phyloP scores from a whole-genome alignment of 2,888 invertebrate genomes.

The Ophion ellenae region DNA sequence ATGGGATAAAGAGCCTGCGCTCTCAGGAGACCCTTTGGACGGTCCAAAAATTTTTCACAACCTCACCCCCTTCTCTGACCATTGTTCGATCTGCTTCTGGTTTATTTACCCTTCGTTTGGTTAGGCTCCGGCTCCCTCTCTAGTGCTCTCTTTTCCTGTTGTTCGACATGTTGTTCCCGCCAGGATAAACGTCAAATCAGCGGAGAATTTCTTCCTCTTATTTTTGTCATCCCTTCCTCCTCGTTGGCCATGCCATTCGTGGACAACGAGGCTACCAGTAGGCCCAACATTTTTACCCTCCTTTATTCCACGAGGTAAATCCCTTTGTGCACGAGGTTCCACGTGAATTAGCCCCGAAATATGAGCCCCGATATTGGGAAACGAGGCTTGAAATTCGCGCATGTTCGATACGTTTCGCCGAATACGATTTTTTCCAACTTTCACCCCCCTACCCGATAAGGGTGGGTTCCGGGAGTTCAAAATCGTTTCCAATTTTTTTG shows the following conservation, averaged over 20 bases:
- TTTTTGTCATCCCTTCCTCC: constrained; percentile 11
- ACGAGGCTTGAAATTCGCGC: no score
- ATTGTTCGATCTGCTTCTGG: not conserved
- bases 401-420: no score
- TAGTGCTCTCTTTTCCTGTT: constrained; percentile 8
- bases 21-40: constrained; percentile 21
- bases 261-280: not conserved
- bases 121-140: not conserved
- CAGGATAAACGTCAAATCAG: constrained; percentile 58
- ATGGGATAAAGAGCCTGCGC: constrained; percentile 55
- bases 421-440: no score
- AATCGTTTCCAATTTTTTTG: no score
- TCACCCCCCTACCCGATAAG: no score
- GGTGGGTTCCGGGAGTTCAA: no score
- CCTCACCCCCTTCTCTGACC: not conserved
- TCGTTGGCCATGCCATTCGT: constrained; percentile 14
- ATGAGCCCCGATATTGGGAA: no score
- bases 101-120: constrained; percentile 3
- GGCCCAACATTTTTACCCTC: not conserved
- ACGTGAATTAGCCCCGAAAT: no score
- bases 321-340: not conserved
- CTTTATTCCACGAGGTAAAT: not conserved
- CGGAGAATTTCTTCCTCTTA: constrained; percentile 1
- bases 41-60: constrained; percentile 26
- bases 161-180: constrained; percentile 47